Evolutionary conservation across 2,797 vertebrate species (phyloP).

Genomic region (Melanotaenia pygmaea): DNA sequence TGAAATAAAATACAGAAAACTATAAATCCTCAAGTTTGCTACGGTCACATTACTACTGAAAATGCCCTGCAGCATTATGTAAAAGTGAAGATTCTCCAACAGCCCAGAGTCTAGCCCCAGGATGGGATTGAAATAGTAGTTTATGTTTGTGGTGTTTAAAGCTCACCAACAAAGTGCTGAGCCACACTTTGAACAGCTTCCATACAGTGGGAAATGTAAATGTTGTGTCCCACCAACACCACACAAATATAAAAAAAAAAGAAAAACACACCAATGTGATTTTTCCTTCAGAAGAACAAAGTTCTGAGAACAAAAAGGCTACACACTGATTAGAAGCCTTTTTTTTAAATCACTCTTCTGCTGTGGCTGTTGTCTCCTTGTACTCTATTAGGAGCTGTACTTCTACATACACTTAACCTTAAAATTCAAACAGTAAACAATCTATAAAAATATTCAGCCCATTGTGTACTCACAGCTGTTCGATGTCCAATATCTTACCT

Average conservation of each 20-base stretch:
- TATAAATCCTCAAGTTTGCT: conserved; percentile 1
- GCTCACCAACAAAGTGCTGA: too few species aligned
- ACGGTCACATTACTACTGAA: background rate
- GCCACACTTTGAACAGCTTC: too few species aligned
- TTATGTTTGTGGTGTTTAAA: too few species aligned
- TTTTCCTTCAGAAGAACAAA: background rate
- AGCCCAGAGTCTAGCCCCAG: background rate
- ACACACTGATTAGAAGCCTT: background rate
- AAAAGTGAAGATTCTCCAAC: background rate
- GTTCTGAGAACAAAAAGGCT: background rate
- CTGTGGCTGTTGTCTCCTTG: background rate
- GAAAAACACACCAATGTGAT: background rate
- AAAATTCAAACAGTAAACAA: background rate
- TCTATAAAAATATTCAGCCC: background rate
- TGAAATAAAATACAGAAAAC: background rate
- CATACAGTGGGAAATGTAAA: too few species aligned
- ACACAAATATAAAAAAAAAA: too few species aligned
- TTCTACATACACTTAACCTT: background rate
- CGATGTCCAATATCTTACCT: background rate
- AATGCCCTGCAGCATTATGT: conserved; percentile 10
- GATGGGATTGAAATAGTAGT: too few species aligned
- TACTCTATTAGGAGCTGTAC: background rate
- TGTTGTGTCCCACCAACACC: too few species aligned
- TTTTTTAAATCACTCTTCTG: background rate
- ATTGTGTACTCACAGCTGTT: background rate